Evolutionary conservation across 2,113 vertebrate genomes (phyloP).

Genomic region (Phocoena sinus): DNA sequence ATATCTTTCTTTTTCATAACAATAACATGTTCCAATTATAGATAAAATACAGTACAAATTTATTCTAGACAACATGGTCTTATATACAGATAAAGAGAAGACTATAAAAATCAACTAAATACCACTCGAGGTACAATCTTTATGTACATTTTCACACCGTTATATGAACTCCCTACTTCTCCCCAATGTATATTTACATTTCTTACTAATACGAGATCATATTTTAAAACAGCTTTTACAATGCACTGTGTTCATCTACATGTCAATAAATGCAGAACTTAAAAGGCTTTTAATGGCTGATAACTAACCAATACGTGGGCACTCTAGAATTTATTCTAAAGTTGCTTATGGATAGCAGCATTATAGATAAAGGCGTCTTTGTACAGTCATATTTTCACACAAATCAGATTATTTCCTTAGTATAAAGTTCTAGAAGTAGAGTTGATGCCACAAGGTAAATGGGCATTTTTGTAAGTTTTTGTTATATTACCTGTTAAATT

Average conservation of each 20-base stretch:
- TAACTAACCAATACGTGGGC: neutral
- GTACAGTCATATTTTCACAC: neutral
- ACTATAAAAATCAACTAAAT: neutral
- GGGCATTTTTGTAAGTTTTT: neutral
- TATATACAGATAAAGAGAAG: neutral
- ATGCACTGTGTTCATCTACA: neutral
- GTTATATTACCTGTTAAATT: neutral
- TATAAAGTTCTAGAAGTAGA: neutral
- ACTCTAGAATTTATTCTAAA: neutral
- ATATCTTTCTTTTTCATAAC: constrained; percentile 1
- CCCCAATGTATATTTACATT: neutral
- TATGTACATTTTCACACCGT: neutral
- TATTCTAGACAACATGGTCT: neutral
- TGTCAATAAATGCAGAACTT: neutral
- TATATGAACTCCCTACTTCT: neutral
- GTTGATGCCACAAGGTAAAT: neutral
- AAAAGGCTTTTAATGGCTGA: neutral
- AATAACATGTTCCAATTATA: neutral
- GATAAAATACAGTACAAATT: neutral
- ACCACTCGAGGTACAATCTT: neutral
- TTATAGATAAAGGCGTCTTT: neutral
- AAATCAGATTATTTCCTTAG: neutral
- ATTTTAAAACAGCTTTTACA: neutral
- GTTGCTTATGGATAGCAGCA: no score
- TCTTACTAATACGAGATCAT: neutral